Evolutionary conservation across 2,888 invertebrate species (phyloP).

Genomic region (Emesis russula): DNA sequence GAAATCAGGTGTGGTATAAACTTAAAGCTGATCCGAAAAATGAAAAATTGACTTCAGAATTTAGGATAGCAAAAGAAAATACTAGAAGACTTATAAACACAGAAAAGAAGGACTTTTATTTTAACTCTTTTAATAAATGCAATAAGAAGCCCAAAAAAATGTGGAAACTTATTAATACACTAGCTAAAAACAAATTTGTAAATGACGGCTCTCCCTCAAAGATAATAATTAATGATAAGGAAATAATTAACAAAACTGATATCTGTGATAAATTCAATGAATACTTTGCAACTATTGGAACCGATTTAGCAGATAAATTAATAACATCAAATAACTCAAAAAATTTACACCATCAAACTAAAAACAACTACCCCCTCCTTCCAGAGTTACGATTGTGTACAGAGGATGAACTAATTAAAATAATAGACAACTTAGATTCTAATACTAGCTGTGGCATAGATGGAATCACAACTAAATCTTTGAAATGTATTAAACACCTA

Average conservation of each 20-base stretch:
- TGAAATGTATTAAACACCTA: slow-evolving; percentile 14
- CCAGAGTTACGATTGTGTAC: not conserved
- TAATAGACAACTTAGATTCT: slow-evolving; percentile 14
- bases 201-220: slow-evolving; percentile 55
- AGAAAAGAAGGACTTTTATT: not conserved
- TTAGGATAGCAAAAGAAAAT: not conserved
- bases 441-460: slow-evolving; percentile 11
- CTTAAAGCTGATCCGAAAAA: not conserved
- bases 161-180: slow-evolving; percentile 21
- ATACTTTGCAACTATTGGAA: slow-evolving; percentile 64
- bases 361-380: not conserved
- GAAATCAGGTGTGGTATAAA: not conserved
- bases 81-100: not conserved
- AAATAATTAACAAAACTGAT: slow-evolving; percentile 44
- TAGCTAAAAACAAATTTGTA: slow-evolving; percentile 33
- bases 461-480: not conserved
- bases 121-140: not conserved
- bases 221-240: slow-evolving; percentile 24
- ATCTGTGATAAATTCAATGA: slow-evolving; percentile 72
- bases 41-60: not conserved
- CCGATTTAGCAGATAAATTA: slow-evolving; percentile 48
- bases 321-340: not conserved
- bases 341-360: not conserved
- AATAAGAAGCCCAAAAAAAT: not conserved
- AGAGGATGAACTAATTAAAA: slow-evolving; percentile 12